Evolutionary conservation across 2,797 vertebrate species (phyloP).

Genomic region (Poeciliopsis infans): DNA sequence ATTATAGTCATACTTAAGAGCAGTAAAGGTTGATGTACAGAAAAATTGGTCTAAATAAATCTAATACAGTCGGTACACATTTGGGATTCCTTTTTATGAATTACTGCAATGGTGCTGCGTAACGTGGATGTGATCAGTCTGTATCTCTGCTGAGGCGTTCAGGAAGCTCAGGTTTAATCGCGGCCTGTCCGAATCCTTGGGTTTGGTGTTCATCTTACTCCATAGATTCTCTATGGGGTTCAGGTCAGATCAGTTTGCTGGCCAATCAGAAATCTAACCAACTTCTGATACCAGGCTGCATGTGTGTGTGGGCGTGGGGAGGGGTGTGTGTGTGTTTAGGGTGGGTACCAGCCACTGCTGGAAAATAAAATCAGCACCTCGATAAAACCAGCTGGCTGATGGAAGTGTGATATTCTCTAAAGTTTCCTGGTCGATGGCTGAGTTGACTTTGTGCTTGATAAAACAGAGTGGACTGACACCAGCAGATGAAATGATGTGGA

Average conservation of each 20-base stretch:
- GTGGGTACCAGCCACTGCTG: not conserved
- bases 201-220: not conserved
- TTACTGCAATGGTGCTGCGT: not conserved
- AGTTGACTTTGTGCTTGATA: not conserved
- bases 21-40: not conserved
- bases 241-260: not conserved
- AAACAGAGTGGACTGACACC: not conserved
- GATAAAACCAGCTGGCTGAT: not conserved
- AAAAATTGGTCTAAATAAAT: not conserved
- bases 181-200: not conserved
- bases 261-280: not conserved
- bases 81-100: not conserved
- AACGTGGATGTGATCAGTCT: not conserved
- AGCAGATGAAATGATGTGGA: not conserved
- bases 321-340: not conserved
- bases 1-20: not conserved
- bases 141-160: not conserved
- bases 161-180: not conserved
- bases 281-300: not conserved
- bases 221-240: not conserved
- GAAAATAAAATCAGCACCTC: not conserved
- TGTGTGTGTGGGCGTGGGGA: no score
- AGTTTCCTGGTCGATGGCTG: not conserved
- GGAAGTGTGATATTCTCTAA: not conserved
- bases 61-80: not conserved